Evolutionary conservation across 2,888 invertebrate species (phyloP).

Genomic region (Argyresthia albistria): DNA sequence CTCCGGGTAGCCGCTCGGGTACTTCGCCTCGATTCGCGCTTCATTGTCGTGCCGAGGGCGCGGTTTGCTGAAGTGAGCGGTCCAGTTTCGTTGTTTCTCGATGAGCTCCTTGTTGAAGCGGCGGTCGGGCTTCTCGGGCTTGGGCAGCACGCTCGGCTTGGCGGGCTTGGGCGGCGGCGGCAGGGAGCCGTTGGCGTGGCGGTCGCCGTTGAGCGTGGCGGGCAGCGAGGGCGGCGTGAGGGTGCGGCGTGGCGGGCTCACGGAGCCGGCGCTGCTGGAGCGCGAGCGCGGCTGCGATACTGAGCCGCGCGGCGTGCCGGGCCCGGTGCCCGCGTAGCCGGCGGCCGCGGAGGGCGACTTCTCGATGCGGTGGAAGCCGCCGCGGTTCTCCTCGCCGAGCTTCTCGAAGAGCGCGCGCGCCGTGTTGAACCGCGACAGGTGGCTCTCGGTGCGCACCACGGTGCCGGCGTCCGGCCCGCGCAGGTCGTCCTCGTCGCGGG

Average conservation of each 20-base stretch:
- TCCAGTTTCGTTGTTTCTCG: conserved; percentile 94
- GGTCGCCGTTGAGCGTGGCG: conserved; percentile 50
- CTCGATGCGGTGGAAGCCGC: conserved; percentile 65
- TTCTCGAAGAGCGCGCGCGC: conserved; percentile 94
- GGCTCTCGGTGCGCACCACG: conserved; percentile 89
- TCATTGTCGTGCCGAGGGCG: conserved; percentile 66
- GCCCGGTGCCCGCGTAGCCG: conserved; percentile 68
- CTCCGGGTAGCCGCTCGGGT: conserved; percentile 41
- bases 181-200: conserved; percentile 55
- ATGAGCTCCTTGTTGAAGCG: conserved; percentile 89
- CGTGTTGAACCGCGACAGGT: conserved; percentile 92
- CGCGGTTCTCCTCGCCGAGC: conserved; percentile 82
- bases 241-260: conserved; percentile 70
- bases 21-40: conserved; percentile 39
- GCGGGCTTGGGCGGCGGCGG: conserved; percentile 57
- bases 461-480: conserved; percentile 72
- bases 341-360: conserved; percentile 71
- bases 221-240: conserved; percentile 63
- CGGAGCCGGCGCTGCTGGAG: conserved; percentile 78
- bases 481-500: conserved; percentile 66
- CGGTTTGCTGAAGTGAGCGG: conserved; percentile 89
- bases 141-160: conserved; percentile 74
- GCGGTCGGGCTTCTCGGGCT: conserved; percentile 88
- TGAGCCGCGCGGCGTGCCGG: conserved; percentile 69
- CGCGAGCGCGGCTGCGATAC: conserved; percentile 71